phyloP scores from a whole-genome alignment of 2,797 vertebrate genomes.

The Hafferia zeledoni region DNA sequence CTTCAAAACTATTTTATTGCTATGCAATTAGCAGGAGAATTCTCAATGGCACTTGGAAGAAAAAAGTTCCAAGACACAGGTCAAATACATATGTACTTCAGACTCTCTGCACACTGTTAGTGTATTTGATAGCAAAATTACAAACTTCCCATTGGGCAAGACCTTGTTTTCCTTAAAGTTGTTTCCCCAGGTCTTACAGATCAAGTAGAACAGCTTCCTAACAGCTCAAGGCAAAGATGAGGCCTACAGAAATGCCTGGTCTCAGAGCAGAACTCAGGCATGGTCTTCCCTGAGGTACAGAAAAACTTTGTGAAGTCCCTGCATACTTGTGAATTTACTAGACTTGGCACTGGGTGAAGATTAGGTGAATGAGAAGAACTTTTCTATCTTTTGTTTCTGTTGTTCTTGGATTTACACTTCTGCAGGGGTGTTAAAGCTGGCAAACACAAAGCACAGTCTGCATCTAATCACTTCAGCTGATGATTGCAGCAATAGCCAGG shows the following conservation, averaged over 20 bases:
- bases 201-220: neutral
- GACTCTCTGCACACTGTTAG: neutral
- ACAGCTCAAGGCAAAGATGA: neutral
- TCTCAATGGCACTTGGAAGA: neutral
- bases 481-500: conserved; percentile 8
- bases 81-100: neutral
- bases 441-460: neutral
- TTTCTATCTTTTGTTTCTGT: neutral
- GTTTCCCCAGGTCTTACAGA: neutral
- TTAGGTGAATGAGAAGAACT: neutral
- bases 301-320: neutral
- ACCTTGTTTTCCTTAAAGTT: neutral
- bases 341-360: neutral
- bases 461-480: neutral
- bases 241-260: neutral
- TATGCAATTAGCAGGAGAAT: neutral
- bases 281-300: neutral
- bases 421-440: neutral
- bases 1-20: neutral
- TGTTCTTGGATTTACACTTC: neutral
- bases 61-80: neutral
- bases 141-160: accelerated
- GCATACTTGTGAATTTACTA: neutral
- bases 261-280: neutral
- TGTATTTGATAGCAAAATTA: neutral